Evolutionary conservation across 2,797 vertebrate species (phyloP).

Genomic region (Amblyraja radiata): DNA sequence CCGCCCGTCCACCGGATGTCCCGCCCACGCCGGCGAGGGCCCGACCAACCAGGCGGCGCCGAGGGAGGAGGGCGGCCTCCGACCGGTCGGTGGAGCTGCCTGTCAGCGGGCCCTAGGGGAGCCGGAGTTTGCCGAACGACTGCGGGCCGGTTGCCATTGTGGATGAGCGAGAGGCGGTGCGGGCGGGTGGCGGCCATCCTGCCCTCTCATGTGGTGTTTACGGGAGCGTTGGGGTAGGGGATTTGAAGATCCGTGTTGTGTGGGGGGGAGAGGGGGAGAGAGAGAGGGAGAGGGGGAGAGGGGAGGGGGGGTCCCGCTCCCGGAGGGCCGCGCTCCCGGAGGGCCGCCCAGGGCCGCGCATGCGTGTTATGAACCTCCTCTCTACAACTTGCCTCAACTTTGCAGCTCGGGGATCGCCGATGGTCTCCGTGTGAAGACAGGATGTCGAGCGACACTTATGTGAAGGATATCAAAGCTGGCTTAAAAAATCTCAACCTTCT

Average conservation of each 20-base stretch:
- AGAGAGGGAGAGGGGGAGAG: too few relatives aligned
- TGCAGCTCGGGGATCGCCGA: not conserved
- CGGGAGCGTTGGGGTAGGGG: not conserved
- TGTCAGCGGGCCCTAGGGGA: not conserved
- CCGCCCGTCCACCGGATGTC: not conserved
- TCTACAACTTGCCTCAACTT: not conserved
- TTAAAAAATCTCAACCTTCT: conserved; percentile 75
- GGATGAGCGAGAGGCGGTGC: not conserved
- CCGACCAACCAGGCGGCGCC: not conserved
- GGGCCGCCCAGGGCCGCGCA: not conserved
- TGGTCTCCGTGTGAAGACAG: conserved; percentile 40
- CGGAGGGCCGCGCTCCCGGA: too few relatives aligned
- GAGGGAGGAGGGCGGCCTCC: not conserved
- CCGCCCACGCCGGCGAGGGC: not conserved
- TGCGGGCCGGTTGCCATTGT: not conserved
- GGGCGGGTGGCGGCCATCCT: not conserved
- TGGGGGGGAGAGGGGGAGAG: not conserved
- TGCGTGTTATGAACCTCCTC: not conserved
- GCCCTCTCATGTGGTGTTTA: not conserved
- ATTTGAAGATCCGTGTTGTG: not conserved
- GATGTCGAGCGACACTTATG: conserved; percentile 70
- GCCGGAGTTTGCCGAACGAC: not conserved
- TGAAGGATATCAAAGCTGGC: conserved; percentile 76
- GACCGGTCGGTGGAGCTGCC: not conserved
- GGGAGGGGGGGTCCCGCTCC: too few relatives aligned